A percentile compares a stretch with the other conserved stretches of the same genome.
These are phyloP conservation scores for Euura saliciscinereae DNA, from an alignment of 1,140 invertebrate species.

Conservation along the genomic window DNA sequence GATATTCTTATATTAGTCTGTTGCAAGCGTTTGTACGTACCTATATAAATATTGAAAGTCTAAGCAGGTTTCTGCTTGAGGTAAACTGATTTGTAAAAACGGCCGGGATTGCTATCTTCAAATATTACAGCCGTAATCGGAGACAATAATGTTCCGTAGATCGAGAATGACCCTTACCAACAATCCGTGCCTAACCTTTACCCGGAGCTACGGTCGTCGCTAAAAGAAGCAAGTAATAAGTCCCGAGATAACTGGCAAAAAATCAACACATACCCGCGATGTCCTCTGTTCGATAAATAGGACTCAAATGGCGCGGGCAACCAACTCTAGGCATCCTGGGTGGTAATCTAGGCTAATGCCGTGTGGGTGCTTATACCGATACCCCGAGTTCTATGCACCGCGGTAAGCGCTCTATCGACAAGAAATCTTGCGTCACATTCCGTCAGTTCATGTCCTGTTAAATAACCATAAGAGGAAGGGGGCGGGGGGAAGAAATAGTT, in stretches of 20 bases:
- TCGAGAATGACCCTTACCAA: conserved; percentile 42
- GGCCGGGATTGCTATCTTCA: not conserved
- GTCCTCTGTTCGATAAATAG: conserved; percentile 41
- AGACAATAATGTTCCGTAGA: conserved; percentile 24
- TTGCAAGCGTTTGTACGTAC: no score
- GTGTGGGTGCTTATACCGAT: conserved; percentile 32
- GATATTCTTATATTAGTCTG: no score
- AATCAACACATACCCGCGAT: conserved; percentile 21
- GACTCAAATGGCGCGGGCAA: conserved; percentile 34
- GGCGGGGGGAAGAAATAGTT: not conserved
- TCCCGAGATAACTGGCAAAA: conserved; percentile 37
- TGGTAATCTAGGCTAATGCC: conserved; percentile 38
- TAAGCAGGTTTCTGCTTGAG: no score
- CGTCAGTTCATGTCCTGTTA: not conserved
- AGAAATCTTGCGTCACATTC: conserved; percentile 9
- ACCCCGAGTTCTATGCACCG: conserved; percentile 26
- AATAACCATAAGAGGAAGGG: not conserved
- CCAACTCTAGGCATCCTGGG: conserved; percentile 32
- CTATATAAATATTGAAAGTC: no score
- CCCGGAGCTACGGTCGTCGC: conserved; percentile 18
- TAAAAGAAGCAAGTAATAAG: conserved; percentile 45
- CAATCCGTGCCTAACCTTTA: conserved; percentile 38
- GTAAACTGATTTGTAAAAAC: no score
- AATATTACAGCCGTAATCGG: conserved; percentile 21
- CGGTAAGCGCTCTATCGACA: conserved; percentile 6